Evolutionary conservation across 2,888 invertebrate species (phyloP).

Genomic region (Leucozona laternaria): DNA sequence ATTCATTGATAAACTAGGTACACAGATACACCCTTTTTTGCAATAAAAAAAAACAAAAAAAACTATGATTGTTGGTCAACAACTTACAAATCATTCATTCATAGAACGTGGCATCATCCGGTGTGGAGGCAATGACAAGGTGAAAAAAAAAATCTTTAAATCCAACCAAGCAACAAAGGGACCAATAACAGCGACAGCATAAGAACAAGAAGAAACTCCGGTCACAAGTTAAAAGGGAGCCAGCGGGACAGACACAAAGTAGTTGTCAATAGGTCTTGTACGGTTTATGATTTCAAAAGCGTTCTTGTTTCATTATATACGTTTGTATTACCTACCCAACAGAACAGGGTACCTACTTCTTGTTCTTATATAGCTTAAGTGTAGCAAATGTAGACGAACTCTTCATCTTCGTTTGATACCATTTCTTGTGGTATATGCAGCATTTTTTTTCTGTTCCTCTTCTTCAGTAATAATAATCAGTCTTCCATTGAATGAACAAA

Average conservation of each 20-base stretch:
- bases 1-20: constrained; percentile 58
- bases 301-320: constrained; percentile 47
- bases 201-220: constrained; percentile 49
- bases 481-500: constrained; percentile 84
- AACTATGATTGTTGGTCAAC: constrained; percentile 56
- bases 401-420: constrained; percentile 33
- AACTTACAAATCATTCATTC: constrained; percentile 70
- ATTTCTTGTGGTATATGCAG: constrained; percentile 69
- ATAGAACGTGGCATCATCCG: constrained; percentile 75
- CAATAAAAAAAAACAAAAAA: constrained; percentile 18
- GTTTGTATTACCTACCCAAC: not conserved
- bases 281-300: constrained; percentile 72
- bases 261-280: constrained; percentile 74
- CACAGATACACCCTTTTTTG: constrained; percentile 27
- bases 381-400: constrained; percentile 66
- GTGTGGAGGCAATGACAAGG: constrained; percentile 38
- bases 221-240: constrained; percentile 45
- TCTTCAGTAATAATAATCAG: constrained; percentile 79
- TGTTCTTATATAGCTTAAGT: constrained; percentile 7
- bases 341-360: constrained; percentile 3
- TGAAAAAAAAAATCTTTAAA: constrained; percentile 20
- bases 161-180: constrained; percentile 41
- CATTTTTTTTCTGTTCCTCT: constrained; percentile 43
- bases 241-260: constrained; percentile 52
- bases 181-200: constrained; percentile 38